These are phyloP conservation scores for Mallotus villosus DNA, from an alignment of 2,797 vertebrate genomes.

Conservation along the genomic window DNA sequence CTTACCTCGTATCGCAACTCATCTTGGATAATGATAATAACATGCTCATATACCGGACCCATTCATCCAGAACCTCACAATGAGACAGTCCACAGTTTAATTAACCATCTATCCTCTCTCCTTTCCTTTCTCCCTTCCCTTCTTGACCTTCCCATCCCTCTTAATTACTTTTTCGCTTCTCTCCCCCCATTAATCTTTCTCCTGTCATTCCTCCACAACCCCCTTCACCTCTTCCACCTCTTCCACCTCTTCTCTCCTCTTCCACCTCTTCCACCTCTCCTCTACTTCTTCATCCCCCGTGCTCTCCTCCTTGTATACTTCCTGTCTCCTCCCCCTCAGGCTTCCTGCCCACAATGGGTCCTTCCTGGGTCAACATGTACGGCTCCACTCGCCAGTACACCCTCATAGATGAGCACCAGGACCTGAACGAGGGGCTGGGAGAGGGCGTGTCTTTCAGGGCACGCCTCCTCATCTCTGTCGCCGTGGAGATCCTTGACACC, in stretches of 20 bases:
- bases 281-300: neutral
- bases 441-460: slow-evolving; percentile 96
- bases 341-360: slow-evolving; percentile 92
- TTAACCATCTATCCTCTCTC: neutral
- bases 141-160: neutral
- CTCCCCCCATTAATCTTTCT: too few relatives aligned
- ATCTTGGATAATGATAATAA: slow-evolving; percentile 23
- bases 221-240: too few relatives aligned
- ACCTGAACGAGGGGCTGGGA: slow-evolving; percentile 92
- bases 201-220: too few relatives aligned
- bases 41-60: neutral
- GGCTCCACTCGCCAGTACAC: slow-evolving; percentile 94
- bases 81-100: neutral
- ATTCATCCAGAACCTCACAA: neutral
- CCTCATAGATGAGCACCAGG: slow-evolving; percentile 95
- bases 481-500: slow-evolving; percentile 92
- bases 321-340: slow-evolving; percentile 64
- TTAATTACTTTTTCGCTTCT: too few relatives aligned
- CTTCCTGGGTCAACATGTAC: slow-evolving; percentile 97
- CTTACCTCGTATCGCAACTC: neutral
- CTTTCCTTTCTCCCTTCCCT: neutral
- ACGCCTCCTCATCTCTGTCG: slow-evolving; percentile 86
- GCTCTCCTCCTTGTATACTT: too few relatives aligned
- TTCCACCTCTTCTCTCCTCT: neutral
- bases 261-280: too few relatives aligned